Evolutionary conservation across 2,888 invertebrate genomes (phyloP).

Genomic region (Lysandra bellargus): DNA sequence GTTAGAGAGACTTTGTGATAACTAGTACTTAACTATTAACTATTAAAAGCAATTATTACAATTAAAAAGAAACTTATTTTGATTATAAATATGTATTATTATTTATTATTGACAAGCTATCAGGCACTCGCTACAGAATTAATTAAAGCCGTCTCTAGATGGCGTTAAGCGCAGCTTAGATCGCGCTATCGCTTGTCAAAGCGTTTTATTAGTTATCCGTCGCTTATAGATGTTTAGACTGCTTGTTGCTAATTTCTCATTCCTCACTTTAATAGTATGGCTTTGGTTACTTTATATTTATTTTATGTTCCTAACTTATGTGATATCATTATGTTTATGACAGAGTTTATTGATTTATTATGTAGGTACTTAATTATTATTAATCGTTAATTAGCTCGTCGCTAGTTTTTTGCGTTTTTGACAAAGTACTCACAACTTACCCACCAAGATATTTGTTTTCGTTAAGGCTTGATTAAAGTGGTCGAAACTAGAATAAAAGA

Average conservation of each 20-base stretch:
- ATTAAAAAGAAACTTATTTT: no score
- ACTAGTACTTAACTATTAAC: no score
- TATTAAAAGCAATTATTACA: no score
- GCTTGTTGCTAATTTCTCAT: no score
- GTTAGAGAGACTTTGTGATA: conserved; percentile 33
- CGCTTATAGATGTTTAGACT: not conserved
- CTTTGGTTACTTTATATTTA: not conserved
- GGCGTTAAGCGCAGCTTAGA: no score
- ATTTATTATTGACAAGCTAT: no score
- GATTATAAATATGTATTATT: no score
- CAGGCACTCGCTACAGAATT: no score
- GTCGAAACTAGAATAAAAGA: conserved; percentile 44
- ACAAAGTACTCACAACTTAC: not conserved
- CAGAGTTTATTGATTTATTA: not conserved
- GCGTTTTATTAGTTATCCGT: no score
- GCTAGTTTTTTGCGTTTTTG: not conserved
- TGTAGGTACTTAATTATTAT: not conserved
- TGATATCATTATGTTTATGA: not conserved
- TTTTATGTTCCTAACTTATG: not conserved
- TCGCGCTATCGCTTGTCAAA: no score
- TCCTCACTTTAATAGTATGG: not conserved
- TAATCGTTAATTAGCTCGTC: not conserved
- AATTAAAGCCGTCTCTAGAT: no score
- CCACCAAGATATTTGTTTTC: not conserved
- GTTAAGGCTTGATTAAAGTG: not conserved